Evolutionary conservation across 2,888 invertebrate genomes (phyloP).

Genomic region (Criorhina ranunculi): DNA sequence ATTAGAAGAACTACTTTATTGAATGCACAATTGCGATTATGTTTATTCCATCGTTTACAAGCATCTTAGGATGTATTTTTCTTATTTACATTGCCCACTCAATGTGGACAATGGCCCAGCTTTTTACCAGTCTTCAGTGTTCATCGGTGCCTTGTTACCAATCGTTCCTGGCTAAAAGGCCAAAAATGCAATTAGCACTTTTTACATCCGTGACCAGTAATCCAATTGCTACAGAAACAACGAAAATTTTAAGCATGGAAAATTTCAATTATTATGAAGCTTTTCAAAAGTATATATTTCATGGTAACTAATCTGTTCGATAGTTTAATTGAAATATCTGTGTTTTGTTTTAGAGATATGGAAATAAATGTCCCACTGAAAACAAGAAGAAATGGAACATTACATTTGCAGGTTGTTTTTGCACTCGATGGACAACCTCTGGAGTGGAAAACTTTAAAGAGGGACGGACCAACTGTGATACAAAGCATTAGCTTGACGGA

Average conservation of each 20-base stretch:
- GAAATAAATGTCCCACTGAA: conserved; percentile 89
- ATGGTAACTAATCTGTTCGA: conserved; percentile 78
- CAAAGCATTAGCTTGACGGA: conserved; percentile 89
- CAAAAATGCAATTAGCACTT: conserved; percentile 89
- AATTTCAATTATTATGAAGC: conserved; percentile 88
- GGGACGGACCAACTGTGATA: conserved; percentile 87
- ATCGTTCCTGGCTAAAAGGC: conserved; percentile 89
- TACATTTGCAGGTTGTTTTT: conserved; percentile 91
- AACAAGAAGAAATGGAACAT: conserved; percentile 93
- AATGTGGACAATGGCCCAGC: conserved; percentile 90
- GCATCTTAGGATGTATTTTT: conserved; percentile 88
- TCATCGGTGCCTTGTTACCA: conserved; percentile 86
- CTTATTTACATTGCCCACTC: conserved; percentile 89
- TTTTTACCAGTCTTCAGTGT: conserved; percentile 90
- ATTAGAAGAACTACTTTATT: background rate
- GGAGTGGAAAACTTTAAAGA: conserved; percentile 87
- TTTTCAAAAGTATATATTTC: conserved; percentile 85
- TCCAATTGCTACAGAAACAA: conserved; percentile 86
- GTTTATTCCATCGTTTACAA: conserved; percentile 86
- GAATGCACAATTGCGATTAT: conserved; percentile 66
- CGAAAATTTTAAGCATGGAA: conserved; percentile 86
- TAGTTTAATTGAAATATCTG: background rate
- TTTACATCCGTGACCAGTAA: conserved; percentile 88
- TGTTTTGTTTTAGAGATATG: conserved; percentile 86
- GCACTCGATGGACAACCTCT: conserved; percentile 86